Conservation (phyloP, 2,113 vertebrate species). For the Ceyx margarethae region DNA sequence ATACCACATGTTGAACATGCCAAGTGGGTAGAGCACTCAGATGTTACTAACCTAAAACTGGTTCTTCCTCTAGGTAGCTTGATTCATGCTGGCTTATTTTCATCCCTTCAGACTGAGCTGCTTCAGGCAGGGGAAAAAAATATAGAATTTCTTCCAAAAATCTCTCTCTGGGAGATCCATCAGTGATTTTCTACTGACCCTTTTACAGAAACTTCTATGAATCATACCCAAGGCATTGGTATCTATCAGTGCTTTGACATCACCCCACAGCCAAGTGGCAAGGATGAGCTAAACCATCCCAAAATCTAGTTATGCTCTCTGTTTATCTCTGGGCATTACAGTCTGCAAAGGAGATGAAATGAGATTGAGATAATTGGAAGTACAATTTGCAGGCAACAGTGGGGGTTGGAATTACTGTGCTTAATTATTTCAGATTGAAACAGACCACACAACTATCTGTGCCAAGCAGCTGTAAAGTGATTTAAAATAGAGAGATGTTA, state of each 20-base stretch:
- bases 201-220: neutral
- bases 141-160: neutral
- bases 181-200: neutral
- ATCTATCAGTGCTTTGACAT: conserved; percentile 2
- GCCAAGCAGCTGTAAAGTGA: conserved; percentile 71
- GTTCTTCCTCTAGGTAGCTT: neutral
- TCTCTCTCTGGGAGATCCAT: neutral
- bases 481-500: conserved; percentile 59
- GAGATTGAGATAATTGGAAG: conserved; percentile 69
- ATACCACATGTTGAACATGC: neutral
- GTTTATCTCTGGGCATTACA: conserved; percentile 45
- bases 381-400: conserved; percentile 60
- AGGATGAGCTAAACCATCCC: conserved; percentile 56
- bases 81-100: neutral
- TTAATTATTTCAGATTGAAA: conserved; percentile 71
- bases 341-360: conserved; percentile 59
- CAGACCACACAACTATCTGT: conserved; percentile 64
- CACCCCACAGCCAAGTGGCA: conserved; percentile 42
- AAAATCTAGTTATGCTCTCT: conserved; percentile 49
- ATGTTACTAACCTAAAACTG: neutral
- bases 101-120: neutral
- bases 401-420: conserved; percentile 54
- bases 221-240: conserved; percentile 23
- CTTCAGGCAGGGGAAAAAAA: neutral
- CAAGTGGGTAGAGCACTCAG: neutral